Evolutionary conservation across 2,888 invertebrate genomes (phyloP).

Genomic region (Papilio protenor): DNA sequence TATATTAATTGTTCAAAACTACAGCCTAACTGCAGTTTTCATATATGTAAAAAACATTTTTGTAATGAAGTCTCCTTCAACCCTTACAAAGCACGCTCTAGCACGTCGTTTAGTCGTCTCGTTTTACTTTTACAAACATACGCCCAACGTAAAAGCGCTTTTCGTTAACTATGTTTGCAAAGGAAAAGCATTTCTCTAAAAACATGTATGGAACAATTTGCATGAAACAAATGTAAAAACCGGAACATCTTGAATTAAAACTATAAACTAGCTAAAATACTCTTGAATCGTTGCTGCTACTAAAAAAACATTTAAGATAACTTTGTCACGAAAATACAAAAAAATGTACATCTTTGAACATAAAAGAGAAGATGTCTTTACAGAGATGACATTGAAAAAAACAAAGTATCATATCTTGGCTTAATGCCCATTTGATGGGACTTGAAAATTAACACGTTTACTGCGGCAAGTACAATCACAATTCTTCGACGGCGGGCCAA

Average conservation of each 20-base stretch:
- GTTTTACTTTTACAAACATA: not conserved
- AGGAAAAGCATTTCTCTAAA: not conserved
- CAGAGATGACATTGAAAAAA: not conserved
- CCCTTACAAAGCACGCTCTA: not conserved
- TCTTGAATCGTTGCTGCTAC: not conserved
- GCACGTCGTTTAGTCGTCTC: not conserved
- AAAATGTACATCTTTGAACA: not conserved
- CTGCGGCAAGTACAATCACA: no score
- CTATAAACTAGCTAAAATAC: not conserved
- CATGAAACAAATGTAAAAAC: not conserved
- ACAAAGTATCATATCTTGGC: not conserved
- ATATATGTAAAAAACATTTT: not conserved
- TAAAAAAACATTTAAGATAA: not conserved
- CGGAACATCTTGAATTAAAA: not conserved
- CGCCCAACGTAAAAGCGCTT: slow-evolving; percentile 1
- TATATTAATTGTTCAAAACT: no score
- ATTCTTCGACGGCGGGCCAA: no score
- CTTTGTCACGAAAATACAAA: not conserved
- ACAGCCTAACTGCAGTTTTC: no score
- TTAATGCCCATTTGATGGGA: not conserved
- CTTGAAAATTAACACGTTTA: not conserved
- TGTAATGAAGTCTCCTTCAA: not conserved
- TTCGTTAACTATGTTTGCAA: not conserved
- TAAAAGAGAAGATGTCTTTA: not conserved
- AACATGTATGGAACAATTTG: not conserved